Evolutionary conservation across 2,888 invertebrate genomes (phyloP), one percentile per base, ranked within the genome.

Genomic region (Rhingia campestris): DNA sequence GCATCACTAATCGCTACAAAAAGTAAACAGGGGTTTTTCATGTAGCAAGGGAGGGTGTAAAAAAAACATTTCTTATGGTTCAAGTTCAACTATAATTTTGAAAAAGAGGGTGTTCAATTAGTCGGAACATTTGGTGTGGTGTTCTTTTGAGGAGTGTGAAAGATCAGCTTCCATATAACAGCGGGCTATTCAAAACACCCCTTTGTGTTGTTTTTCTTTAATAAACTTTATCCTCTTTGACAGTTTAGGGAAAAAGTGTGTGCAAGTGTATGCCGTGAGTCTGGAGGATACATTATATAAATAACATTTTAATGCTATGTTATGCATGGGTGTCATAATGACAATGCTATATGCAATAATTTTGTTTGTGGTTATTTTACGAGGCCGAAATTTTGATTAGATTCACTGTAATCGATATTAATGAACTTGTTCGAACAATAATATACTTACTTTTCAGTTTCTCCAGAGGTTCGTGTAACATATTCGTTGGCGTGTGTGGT

Each of bases 381-480:
- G 30, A 56, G 37, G 22, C 41, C 41, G 0, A 35, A 14, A 45
- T 33, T 69, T 45, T 22, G 35, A 53, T 33, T 45, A 59, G 37
- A 12, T 6, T 9, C 37, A 63, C 43, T 63, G n/a, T n/a, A 35
- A 43, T 49, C 37, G 30, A 72, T 41, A 70, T 14, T 43, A 72
- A 72, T 63, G 45, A 64, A 54, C 30, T 33, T 56, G 32, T 58
- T 64, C 49, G 14, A 5, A 30, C 35, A 76, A 35, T 63, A 53
- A 53, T 45, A 14, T 80, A 92, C 91, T 91, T 90, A 94, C 95
- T 94, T 94, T 95, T 95, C 88, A 95, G 93, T 92, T 95, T 95
- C 92, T 95, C 95, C 88, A 95, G 90, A 33, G 95, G 95, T 90
- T 95, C 95, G 89, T 94, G 94, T 43, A 88, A 75, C 66, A 87